Evolutionary conservation across 2,888 invertebrate species (phyloP).

Genomic region (Lordiphosa andalusiaca): DNA sequence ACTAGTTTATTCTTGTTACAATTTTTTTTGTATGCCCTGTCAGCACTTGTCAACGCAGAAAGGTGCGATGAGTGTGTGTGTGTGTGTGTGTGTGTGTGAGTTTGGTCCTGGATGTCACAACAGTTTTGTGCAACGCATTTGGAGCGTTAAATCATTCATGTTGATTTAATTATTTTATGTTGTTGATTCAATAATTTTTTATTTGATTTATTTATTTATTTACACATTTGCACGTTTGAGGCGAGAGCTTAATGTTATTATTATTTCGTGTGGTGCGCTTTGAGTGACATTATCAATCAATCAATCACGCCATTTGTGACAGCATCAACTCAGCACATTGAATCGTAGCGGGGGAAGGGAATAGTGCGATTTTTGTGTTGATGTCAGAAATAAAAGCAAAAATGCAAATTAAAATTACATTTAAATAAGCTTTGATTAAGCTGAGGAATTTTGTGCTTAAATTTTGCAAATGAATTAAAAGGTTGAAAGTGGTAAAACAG

Average conservation of each 20-base stretch:
- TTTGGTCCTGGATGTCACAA: slow-evolving; percentile 26
- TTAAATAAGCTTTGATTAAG: slow-evolving; percentile 56
- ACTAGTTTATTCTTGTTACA: slow-evolving; percentile 16
- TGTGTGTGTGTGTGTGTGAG: slow-evolving; percentile 15
- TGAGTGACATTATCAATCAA: slow-evolving; percentile 66
- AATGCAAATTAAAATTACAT: slow-evolving; percentile 49
- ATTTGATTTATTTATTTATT: slow-evolving; percentile 69
- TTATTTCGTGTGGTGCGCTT: slow-evolving; percentile 39
- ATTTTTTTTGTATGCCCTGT: slow-evolving; percentile 43
- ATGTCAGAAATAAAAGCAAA: slow-evolving; percentile 26
- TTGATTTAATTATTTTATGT: slow-evolving; percentile 73
- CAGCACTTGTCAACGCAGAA: slow-evolving; percentile 65
- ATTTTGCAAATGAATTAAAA: slow-evolving; percentile 7
- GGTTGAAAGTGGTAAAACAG: not conserved
- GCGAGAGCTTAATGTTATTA: slow-evolving; percentile 35
- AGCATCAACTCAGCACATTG: slow-evolving; percentile 10
- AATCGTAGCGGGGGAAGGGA: not conserved
- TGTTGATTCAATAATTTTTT: slow-evolving; percentile 65
- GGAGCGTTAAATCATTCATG: slow-evolving; percentile 72
- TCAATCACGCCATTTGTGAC: slow-evolving; percentile 55
- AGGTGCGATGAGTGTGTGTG: slow-evolving; percentile 32
- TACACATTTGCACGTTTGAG: slow-evolving; percentile 41
- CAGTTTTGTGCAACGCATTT: slow-evolving; percentile 64
- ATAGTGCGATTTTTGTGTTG: not conserved
- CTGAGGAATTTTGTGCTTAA: slow-evolving; percentile 1